These are phyloP conservation scores for Littorina saxatilis DNA, from an alignment of 1,140 invertebrate species.

Conservation along the genomic window DNA sequence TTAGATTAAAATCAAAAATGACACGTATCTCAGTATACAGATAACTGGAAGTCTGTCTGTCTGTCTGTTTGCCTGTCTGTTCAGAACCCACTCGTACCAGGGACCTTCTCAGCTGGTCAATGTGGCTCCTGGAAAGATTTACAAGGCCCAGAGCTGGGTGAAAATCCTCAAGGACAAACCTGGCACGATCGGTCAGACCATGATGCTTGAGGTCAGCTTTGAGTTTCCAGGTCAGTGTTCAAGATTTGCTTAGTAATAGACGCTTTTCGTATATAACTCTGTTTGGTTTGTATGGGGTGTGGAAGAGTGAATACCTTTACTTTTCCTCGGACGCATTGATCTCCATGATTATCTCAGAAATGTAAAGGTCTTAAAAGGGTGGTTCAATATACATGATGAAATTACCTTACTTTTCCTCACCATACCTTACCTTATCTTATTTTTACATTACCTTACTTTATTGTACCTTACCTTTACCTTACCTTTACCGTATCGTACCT, in stretches of 20 bases:
- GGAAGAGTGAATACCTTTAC: no score
- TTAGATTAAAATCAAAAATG: no score
- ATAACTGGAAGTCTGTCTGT: no score
- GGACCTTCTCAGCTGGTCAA: conserved; percentile 15
- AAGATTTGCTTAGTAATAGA: neutral
- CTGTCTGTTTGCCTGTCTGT: no score
- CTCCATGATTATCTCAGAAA: neutral
- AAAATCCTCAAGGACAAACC: conserved; percentile 23
- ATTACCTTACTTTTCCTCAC: neutral
- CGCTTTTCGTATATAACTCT: no score
- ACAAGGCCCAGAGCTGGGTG: conserved; percentile 25
- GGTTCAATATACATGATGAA: neutral
- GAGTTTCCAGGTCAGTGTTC: neutral
- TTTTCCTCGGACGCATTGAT: neutral
- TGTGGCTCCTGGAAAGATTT: neutral
- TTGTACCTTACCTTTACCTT: no score
- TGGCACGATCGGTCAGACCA: conserved; percentile 17
- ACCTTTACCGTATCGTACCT: no score
- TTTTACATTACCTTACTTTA: no score
- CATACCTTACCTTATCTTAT: no score
- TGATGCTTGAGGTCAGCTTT: conserved; percentile 24
- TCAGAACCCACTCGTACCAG: conserved; percentile 14
- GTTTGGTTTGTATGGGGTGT: no score
- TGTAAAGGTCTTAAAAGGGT: neutral
- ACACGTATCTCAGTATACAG: no score